These are phyloP conservation scores for Paraescarpia echinospica DNA, from an alignment of 1,140 invertebrate species.

Conservation along the genomic window DNA sequence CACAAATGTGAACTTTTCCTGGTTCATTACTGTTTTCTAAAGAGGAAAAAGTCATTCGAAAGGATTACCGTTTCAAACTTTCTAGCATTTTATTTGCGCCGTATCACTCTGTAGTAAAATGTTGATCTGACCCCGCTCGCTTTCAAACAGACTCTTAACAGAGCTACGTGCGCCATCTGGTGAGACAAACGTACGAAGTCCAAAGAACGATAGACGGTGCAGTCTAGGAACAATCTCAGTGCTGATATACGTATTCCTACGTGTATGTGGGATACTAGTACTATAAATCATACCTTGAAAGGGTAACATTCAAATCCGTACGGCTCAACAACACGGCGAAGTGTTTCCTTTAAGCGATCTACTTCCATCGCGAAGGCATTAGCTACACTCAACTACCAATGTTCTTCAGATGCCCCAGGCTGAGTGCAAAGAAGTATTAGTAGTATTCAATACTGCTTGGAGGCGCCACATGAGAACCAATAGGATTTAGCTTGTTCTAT, in stretches of 20 bases:
- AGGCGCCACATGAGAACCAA: background rate
- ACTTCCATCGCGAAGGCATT: background rate
- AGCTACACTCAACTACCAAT: background rate
- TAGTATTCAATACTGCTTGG: background rate
- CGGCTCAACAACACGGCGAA: background rate
- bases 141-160: no score
- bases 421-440: background rate
- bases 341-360: background rate
- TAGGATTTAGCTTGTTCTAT: background rate
- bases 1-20: no score
- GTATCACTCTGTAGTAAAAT: no score
- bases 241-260: background rate
- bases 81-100: no score
- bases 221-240: background rate
- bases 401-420: background rate
- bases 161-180: background rate
- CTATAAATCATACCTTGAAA: background rate
- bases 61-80: no score
- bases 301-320: background rate
- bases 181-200: background rate
- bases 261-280: background rate
- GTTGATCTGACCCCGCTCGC: no score
- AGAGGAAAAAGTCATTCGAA: no score
- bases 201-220: background rate
- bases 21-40: no score